Percentiles rank a stretch among this genome's conserved stretches.
Conservation (phyloP, 2,888 invertebrate genomes). For the Phasia obesa region DNA sequence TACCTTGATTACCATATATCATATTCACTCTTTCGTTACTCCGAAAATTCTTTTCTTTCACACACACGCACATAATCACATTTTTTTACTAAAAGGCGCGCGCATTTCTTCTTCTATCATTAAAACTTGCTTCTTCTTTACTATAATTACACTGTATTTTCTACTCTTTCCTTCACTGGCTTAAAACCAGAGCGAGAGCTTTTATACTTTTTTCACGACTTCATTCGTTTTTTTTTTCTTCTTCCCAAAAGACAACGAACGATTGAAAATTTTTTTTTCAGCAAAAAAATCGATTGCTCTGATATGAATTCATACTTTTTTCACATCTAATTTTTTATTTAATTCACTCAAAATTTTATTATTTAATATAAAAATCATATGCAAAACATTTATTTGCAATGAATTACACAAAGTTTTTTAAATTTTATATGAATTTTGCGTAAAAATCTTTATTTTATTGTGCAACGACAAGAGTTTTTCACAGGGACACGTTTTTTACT, state of each 20-base stretch:
- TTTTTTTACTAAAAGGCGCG: conserved; percentile 50
- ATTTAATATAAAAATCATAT: conserved; percentile 74
- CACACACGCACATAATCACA: conserved; percentile 36
- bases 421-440: conserved; percentile 78
- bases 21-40: conserved; percentile 50
- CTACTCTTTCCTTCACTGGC: conserved; percentile 41
- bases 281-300: conserved; percentile 75
- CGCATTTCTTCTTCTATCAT: conserved; percentile 56
- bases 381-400: conserved; percentile 75
- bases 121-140: conserved; percentile 51
- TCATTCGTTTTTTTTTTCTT: conserved; percentile 63
- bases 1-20: background rate
- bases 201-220: conserved; percentile 47
- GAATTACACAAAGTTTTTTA: conserved; percentile 76
- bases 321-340: conserved; percentile 79
- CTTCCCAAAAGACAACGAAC: conserved; percentile 57
- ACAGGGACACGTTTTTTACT: conserved; percentile 83
- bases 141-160: conserved; percentile 33
- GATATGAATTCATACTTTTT: conserved; percentile 78
- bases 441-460: conserved; percentile 78
- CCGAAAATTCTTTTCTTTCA: conserved; percentile 59
- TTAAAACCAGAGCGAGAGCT: conserved; percentile 64
- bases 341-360: conserved; percentile 73
- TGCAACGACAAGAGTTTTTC: conserved; percentile 81
- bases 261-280: conserved; percentile 76